Conservation (phyloP, 2,113 vertebrate species). For the Jaculus jaculus region DNA sequence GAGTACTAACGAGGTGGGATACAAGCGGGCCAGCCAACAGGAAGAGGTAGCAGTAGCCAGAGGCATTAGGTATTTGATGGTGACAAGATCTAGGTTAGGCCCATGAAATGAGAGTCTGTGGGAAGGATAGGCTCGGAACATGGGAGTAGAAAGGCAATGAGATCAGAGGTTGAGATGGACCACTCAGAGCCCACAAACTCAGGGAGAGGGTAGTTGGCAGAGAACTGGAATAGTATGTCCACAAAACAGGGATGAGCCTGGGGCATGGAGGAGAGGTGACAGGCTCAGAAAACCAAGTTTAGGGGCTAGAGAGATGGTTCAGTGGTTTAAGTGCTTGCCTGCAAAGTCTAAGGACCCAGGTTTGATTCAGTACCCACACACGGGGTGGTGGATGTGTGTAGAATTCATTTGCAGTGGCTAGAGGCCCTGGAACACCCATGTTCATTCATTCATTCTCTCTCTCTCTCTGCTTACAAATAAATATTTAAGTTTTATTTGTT, state of each 20-base stretch:
- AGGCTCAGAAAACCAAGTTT: not conserved
- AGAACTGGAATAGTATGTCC: not conserved
- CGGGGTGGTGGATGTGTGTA: too few relatives aligned
- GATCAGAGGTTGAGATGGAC: not conserved
- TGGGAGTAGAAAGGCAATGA: not conserved
- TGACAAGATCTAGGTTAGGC: not conserved
- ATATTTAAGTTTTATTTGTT: too few relatives aligned
- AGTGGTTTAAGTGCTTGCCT: too few relatives aligned
- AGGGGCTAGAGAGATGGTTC: too few relatives aligned
- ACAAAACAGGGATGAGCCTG: not conserved
- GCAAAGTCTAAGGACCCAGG: too few relatives aligned
- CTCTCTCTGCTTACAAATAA: too few relatives aligned
- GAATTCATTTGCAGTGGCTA: too few relatives aligned
- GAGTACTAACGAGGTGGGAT: not conserved
- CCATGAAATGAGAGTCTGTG: not conserved
- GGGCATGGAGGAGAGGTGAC: not conserved
- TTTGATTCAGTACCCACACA: too few relatives aligned
- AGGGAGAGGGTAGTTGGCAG: not conserved
- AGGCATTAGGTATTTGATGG: not conserved
- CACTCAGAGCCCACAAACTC: not conserved
- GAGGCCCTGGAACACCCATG: too few relatives aligned
- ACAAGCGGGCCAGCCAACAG: not conserved
- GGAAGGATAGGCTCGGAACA: not conserved
- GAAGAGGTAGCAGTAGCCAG: not conserved
- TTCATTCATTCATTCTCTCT: too few relatives aligned